phyloP scores from a whole-genome alignment of 2,113 vertebrate genomes.

The Microcebus griseorufus region DNA sequence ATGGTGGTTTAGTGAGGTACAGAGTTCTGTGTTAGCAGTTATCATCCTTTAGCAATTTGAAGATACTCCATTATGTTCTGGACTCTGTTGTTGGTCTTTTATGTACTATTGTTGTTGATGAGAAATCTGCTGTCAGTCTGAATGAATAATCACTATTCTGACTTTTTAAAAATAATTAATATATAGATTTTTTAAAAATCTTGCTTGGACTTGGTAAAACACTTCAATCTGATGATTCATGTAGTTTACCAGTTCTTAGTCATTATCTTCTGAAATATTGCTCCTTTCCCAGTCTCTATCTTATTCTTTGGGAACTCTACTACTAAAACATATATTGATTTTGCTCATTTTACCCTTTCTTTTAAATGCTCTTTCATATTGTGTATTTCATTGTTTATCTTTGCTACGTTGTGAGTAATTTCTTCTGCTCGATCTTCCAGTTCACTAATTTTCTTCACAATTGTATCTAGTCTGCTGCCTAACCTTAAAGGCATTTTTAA shows the following conservation, averaged over 20 bases:
- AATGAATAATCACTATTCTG: conserved; percentile 18
- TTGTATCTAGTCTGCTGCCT: background rate
- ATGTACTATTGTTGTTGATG: background rate
- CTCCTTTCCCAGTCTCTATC: background rate
- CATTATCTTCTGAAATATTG: conserved; percentile 6
- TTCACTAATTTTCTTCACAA: background rate
- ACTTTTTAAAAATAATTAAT: background rate
- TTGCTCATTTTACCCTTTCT: background rate
- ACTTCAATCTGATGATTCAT: background rate
- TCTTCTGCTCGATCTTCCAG: background rate
- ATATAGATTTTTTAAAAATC: background rate
- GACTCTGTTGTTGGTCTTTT: background rate
- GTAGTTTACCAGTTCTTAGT: background rate
- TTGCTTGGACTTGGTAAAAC: conserved; percentile 1
- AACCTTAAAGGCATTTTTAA: conserved; percentile 25
- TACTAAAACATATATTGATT: background rate
- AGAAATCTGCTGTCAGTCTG: background rate
- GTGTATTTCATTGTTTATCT: background rate
- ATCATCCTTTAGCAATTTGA: background rate
- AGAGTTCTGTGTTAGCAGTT: background rate
- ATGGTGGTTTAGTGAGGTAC: background rate
- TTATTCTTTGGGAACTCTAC: conserved; percentile 12
- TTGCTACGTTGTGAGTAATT: background rate
- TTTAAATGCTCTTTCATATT: background rate
- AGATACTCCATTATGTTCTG: background rate